These are phyloP conservation scores for Holacanthella duospinosa DNA, from an alignment of 2,888 invertebrate species.

Conservation along the genomic window DNA sequence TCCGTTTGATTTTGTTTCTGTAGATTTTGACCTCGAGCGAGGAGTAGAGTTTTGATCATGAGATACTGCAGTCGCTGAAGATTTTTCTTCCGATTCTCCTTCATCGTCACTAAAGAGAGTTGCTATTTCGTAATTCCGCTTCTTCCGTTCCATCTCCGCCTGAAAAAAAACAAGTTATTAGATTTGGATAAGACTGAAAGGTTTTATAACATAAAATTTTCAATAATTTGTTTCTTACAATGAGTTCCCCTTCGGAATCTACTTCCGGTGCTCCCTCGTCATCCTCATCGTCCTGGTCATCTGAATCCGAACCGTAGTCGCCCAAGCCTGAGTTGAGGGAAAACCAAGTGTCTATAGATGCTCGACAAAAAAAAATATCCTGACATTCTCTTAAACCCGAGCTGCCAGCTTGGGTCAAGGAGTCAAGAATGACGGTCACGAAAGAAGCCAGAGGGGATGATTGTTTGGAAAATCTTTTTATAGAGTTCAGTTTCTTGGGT, in stretches of 20 bases:
- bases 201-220: not conserved
- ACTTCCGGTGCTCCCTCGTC: slow-evolving; percentile 40
- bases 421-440: too few species aligned
- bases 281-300: slow-evolving; percentile 46
- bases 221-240: slow-evolving; percentile 45
- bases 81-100: not conserved
- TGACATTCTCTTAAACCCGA: not conserved
- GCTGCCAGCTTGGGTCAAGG: too few species aligned
- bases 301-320: slow-evolving; percentile 53
- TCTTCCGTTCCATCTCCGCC: slow-evolving; percentile 28
- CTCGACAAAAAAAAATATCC: too few species aligned
- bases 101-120: not conserved
- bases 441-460: too few species aligned
- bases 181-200: not conserved
- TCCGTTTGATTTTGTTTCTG: not conserved
- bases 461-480: too few species aligned
- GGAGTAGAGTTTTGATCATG: not conserved
- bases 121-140: slow-evolving; percentile 19
- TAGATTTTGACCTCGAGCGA: not conserved
- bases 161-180: slow-evolving; percentile 7
- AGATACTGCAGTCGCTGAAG: not conserved
- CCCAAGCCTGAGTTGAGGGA: slow-evolving; percentile 56
- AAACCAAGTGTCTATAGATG: not conserved
- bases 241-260: slow-evolving; percentile 62
- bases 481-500: too few species aligned